Conservation (phyloP, 2,113 vertebrate genomes). For the Columbina picui region DNA sequence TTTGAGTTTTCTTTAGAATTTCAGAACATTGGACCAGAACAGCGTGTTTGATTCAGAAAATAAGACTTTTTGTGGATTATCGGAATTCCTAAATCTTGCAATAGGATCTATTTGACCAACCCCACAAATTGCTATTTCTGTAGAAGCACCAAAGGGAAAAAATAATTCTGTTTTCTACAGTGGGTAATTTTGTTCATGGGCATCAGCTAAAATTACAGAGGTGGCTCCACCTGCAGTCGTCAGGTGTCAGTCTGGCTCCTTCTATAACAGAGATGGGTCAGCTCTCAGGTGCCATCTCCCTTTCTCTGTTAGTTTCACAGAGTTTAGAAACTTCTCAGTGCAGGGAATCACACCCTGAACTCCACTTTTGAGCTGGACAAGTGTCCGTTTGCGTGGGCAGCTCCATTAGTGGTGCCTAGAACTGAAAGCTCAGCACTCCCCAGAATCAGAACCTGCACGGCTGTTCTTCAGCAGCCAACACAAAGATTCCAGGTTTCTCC, state of each 20-base stretch:
- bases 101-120: not conserved
- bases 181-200: not conserved
- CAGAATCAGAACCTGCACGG: not conserved
- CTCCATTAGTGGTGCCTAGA: not conserved
- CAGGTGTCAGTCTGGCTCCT: not conserved
- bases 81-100: not conserved
- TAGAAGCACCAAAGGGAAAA: not conserved
- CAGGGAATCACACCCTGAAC: not conserved
- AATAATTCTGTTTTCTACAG: not conserved
- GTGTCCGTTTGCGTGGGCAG: not conserved
- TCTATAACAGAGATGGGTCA: rapidly evolving
- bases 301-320: not conserved
- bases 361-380: not conserved
- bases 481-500: not conserved
- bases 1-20: not conserved
- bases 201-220: not conserved
- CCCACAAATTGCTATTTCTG: not conserved
- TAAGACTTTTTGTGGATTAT: not conserved
- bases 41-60: not conserved
- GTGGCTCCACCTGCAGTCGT: not conserved
- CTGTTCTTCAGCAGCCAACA: not conserved
- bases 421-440: not conserved
- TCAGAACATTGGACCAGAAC: not conserved
- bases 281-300: rapidly evolving
- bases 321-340: not conserved